Evolutionary conservation across 1,140 invertebrate genomes (phyloP).

Genomic region (Bombus waltoni): DNA sequence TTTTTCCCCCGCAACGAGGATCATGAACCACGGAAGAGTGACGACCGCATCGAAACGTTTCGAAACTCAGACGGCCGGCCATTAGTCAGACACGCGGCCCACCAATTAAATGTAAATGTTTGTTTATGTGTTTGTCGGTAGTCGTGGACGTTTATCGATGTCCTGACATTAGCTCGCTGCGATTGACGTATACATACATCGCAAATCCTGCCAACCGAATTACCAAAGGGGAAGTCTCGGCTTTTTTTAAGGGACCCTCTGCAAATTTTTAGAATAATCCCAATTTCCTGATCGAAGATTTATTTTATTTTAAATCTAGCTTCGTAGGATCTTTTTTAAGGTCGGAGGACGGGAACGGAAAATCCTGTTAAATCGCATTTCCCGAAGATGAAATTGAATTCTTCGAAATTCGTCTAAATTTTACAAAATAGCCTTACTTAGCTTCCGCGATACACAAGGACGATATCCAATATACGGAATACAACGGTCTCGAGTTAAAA

Average conservation of each 20-base stretch:
- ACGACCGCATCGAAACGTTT: conserved; percentile 66
- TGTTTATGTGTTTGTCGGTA: conserved; percentile 77
- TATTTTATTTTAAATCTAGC: not conserved
- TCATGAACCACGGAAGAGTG: conserved; percentile 58
- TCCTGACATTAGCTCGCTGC: conserved; percentile 68
- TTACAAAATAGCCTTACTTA: too few relatives aligned
- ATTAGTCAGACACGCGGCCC: conserved; percentile 71
- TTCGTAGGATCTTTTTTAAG: not conserved
- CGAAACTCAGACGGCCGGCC: conserved; percentile 66
- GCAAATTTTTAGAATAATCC: not conserved
- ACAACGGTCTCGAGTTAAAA: not conserved
- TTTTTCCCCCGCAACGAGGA: conserved; percentile 52
- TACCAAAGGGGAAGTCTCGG: conserved; percentile 8
- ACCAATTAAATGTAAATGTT: conserved; percentile 81
- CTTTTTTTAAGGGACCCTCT: not conserved
- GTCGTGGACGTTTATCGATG: conserved; percentile 80
- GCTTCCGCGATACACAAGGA: not conserved
- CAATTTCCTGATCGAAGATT: not conserved
- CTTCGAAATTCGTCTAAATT: too few relatives aligned
- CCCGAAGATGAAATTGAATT: too few relatives aligned
- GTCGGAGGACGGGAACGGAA: too few relatives aligned
- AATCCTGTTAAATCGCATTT: too few relatives aligned
- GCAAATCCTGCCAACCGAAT: conserved; percentile 68
- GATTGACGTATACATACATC: conserved; percentile 71
- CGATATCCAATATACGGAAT: not conserved